Percentiles rank a stretch among this genome's conserved stretches.
Conservation (phyloP, 2,888 invertebrate genomes). For the Metellina segmentata region DNA sequence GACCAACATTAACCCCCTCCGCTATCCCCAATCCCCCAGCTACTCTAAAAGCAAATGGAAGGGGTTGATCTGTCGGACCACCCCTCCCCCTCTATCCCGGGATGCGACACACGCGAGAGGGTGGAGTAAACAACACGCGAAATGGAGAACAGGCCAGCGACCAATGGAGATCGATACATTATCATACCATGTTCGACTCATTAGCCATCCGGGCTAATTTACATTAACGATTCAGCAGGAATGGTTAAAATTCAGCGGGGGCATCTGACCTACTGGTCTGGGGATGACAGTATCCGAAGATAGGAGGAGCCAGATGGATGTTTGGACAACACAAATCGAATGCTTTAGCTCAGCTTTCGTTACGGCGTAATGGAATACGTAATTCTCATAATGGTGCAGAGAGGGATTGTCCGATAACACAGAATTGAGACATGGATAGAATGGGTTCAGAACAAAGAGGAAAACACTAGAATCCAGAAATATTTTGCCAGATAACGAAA, state of each 20-base stretch:
- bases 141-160: conserved; percentile 27
- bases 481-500: background rate
- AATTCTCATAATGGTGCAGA: background rate
- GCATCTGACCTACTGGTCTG: conserved; percentile 28
- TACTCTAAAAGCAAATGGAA: conserved; percentile 58
- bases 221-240: conserved; percentile 58
- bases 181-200: conserved; percentile 67
- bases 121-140: conserved; percentile 69
- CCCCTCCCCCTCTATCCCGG: background rate
- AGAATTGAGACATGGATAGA: background rate
- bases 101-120: conserved; percentile 33
- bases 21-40: conserved; percentile 1
- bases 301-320: conserved; percentile 45
- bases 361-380: background rate
- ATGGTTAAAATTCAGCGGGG: conserved; percentile 56
- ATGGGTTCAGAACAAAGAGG: background rate
- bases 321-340: conserved; percentile 22
- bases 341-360: background rate
- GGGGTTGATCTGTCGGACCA: conserved; percentile 4
- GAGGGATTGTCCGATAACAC: background rate
- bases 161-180: conserved; percentile 70
- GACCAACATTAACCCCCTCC: conserved; percentile 34
- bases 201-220: conserved; percentile 63
- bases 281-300: conserved; percentile 28
- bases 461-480: background rate